Evolutionary conservation across 2,113 vertebrate species (phyloP), one percentile per base, ranked within the genome.

Genomic region (Grammomys surdaster): DNA sequence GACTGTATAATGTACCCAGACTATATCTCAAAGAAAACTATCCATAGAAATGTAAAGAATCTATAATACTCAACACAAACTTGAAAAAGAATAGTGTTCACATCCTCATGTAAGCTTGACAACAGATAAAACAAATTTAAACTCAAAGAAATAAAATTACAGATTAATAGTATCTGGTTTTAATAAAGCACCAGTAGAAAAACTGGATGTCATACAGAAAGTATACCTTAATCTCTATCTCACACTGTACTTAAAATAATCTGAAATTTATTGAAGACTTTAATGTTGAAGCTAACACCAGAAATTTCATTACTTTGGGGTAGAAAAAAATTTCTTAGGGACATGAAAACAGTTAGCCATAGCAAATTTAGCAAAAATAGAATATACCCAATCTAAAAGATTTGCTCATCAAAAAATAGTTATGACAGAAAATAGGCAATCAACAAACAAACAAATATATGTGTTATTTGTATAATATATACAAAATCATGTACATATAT

Each of bases 361-460:
- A 63, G 58, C 7, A 72, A 77, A 78, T 67, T 46, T 89, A 28
- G 84, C 46, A 72, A 88, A 88, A 81, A n/a, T 93, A 88, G 36
- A 93, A 81, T 69, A 91, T 48, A 94, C 82, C n/a, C 82, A 84
- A 94, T 67, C 67, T 43, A 89, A 91, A 94, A 75, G 3, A 85
- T 80, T 54, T 85, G 19, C 13, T 84, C 60, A 84, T 78, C 6
- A 40, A 95, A 65, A 93, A 95, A 81, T 31, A 90, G 67, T 24
- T 76, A 43, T 82, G 33, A 73, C 12, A 63, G 65, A 77, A 19
- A 96, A 69, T 56, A 88, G 9, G 31, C 46, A 92, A 85, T 17
- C 28, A 17, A 80, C 1, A 73, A 33, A 40, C 3, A 78, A 12
- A 89, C 36, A 85, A 85, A 85, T 70, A 84, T 69, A 70, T 94